Base-by-base conservation (phyloP, 2,113 vertebrate species). In the Rhinolophus ferrumequinum region DNA sequence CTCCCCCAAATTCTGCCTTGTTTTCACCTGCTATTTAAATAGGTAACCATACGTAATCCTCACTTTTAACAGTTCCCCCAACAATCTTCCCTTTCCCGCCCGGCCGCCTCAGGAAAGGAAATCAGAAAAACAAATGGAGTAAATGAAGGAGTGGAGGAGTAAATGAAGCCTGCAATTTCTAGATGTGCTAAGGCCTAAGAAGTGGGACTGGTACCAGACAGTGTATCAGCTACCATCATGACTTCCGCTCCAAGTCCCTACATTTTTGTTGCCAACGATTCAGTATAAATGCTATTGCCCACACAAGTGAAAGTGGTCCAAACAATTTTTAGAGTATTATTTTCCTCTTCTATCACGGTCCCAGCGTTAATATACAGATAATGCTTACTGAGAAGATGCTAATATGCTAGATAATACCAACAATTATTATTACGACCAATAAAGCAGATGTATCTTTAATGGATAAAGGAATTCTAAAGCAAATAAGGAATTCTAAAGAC, bases 251-350 rank as follows among this genome's bases (percentile, higher is more conserved):
- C 72, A 38, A 30, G 86, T 88, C 88, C 60, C 72, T 90, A 41
- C 76, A 22, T 89, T 92, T 93, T 64, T 41, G 44, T 81, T 82
- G 64, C 96, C 96, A 94, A 58, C n/a, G 38, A 72, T 69, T 87
- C 90, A 19, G 76, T 77, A 64, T 66, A 92, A 96, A 97, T 73
- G 92, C 73, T 90, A 70, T 72, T 94, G 77, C 88, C 90, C 84
- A 95, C 60, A 54, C 72, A 82, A 95, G 67, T 14, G 58, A 93
- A 56, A 90, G 75, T 70, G 64, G 77, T 62, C 93, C 84, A 93
- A 22, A 76, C 67, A 56, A 80, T 88, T 60, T 92, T 80, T 64
- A 19, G 80, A 90, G 67, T 72, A 56, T 50, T 88, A 54, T 77
- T 91, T 95, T 64, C 82, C 73, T 84, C 75, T 47, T 67, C 54